A percentile compares a stretch with the other conserved stretches of the same genome.
These are phyloP conservation scores for Tokudaia muenninki DNA, from an alignment of 2,797 vertebrate genomes.

Conservation along the genomic window DNA sequence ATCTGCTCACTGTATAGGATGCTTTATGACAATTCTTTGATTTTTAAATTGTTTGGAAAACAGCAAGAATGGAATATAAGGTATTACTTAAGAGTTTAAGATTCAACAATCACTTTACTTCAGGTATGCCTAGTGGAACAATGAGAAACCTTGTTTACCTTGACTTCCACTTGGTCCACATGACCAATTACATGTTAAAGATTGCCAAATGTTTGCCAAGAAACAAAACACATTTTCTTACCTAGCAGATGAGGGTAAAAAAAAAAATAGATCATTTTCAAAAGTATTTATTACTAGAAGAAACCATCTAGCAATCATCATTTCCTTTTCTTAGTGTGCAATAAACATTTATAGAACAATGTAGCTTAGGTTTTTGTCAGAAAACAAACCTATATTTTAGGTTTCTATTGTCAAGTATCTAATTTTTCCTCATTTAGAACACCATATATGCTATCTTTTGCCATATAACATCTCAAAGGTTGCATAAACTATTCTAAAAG, in stretches of 20 bases:
- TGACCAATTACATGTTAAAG: slow-evolving; percentile 2
- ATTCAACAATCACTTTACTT: slow-evolving; percentile 30
- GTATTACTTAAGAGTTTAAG: background rate
- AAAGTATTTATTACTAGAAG: slow-evolving; percentile 58
- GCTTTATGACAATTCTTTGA: background rate
- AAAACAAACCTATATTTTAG: background rate
- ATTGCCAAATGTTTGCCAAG: slow-evolving; percentile 55
- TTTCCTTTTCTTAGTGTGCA: slow-evolving; percentile 33
- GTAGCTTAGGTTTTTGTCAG: slow-evolving; percentile 23
- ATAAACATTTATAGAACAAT: slow-evolving; percentile 38
- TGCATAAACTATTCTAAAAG: slow-evolving; percentile 23
- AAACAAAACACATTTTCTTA: slow-evolving; percentile 28
- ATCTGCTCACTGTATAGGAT: background rate
- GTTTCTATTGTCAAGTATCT: background rate
- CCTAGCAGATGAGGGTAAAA: slow-evolving; percentile 18
- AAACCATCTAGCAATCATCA: slow-evolving; percentile 37
- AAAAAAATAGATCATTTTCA: slow-evolving; percentile 47
- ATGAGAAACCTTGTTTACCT: slow-evolving; percentile 41
- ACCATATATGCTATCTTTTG: slow-evolving; percentile 31
- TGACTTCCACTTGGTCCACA: slow-evolving; percentile 4
- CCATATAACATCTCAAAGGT: background rate
- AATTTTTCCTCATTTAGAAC: slow-evolving; percentile 17
- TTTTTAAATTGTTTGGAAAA: slow-evolving; percentile 23
- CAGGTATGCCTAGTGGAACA: background rate
- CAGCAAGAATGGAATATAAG: background rate